These are phyloP conservation scores for Holothuria glaberrima DNA, from an alignment of 35 echinoderm and acorn worm species.

Conservation along the genomic window DNA sequence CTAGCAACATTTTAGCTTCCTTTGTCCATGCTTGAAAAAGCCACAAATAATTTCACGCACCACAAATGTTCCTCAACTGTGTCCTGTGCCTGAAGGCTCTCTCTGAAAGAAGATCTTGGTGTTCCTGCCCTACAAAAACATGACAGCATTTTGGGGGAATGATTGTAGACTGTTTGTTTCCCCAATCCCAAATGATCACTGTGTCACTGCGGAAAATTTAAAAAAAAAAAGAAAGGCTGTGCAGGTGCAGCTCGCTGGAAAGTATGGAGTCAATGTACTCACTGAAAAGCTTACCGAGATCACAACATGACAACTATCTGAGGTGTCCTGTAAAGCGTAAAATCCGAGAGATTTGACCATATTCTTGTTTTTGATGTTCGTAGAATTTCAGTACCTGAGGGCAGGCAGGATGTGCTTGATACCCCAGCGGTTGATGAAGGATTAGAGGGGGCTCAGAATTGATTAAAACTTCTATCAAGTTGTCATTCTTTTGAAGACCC, in stretches of 20 bases:
- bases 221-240: too few species aligned
- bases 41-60: too few species aligned
- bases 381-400: not conserved
- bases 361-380: conserved; percentile 21
- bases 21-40: too few species aligned
- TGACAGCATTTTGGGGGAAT: too few species aligned
- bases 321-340: conserved; percentile 29
- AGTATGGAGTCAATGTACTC: conserved; percentile 34
- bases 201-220: too few species aligned
- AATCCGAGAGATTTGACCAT: conserved; percentile 14
- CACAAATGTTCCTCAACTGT: too few species aligned
- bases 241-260: conserved; percentile 12
- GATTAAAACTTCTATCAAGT: conserved; percentile 54
- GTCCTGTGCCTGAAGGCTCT: too few species aligned
- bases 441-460: conserved; percentile 11
- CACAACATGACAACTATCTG: conserved; percentile 32
- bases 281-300: conserved; percentile 27
- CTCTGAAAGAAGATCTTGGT: too few species aligned
- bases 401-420: conserved; percentile 28
- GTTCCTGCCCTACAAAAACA: too few species aligned
- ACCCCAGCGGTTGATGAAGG: conserved; percentile 17
- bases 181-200: too few species aligned
- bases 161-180: too few species aligned
- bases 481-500: conserved; percentile 45
- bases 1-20: too few species aligned